These are phyloP conservation scores for Morpho achilles DNA, from an alignment of 2,888 invertebrate species.

Conservation along the genomic window DNA sequence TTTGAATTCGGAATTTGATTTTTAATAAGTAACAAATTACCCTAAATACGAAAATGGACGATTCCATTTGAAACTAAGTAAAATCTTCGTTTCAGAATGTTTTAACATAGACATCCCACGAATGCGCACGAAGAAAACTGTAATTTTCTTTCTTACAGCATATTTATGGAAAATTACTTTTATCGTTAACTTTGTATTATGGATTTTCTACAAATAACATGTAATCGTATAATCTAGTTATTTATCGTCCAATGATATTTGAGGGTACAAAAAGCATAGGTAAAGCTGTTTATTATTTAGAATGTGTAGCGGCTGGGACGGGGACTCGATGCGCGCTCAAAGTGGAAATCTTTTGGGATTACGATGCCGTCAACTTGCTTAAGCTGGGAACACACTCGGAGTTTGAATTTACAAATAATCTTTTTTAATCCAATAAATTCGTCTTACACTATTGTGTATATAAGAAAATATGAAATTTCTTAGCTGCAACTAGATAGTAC, in stretches of 20 bases:
- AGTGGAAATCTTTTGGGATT: constrained; percentile 80
- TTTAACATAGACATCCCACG: too few species aligned
- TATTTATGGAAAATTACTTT: not conserved
- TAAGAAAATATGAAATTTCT: too few species aligned
- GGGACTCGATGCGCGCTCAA: constrained; percentile 76
- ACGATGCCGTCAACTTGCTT: constrained; percentile 65
- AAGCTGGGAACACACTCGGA: constrained; percentile 36
- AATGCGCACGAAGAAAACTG: too few species aligned
- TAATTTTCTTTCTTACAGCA: too few species aligned
- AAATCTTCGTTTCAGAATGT: too few species aligned
- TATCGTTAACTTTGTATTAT: not conserved
- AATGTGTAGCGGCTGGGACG: constrained; percentile 71
- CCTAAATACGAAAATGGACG: too few species aligned
- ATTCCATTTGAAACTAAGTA: too few species aligned
- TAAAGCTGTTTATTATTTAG: constrained; percentile 77
- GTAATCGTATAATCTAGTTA: not conserved
- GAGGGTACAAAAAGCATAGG: constrained; percentile 24
- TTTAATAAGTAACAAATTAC: too few species aligned
- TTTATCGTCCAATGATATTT: not conserved
- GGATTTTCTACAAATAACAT: not conserved
- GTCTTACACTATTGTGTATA: too few species aligned
- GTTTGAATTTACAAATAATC: not conserved
- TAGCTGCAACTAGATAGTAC: too few species aligned
- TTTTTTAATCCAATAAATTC: too few species aligned
- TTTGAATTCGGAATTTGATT: too few species aligned